A percentile compares a stretch with the other conserved stretches of the same genome.
phyloP scores from a whole-genome alignment of 2,797 vertebrate species.

The Loris lydekkerianus region DNA sequence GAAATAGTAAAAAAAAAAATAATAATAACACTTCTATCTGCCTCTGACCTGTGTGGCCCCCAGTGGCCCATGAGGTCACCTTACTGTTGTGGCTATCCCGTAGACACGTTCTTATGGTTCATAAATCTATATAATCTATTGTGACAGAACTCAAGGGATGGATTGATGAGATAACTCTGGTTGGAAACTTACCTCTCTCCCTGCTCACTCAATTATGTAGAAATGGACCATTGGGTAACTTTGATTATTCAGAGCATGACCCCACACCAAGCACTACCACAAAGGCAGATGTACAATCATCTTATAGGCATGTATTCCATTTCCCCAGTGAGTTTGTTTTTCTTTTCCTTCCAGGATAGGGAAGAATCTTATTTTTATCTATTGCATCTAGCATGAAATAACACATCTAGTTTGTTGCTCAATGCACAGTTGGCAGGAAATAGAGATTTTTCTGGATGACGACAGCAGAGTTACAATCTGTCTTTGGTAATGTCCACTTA shows the following conservation, averaged over 20 bases:
- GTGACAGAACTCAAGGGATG: neutral
- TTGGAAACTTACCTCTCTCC: slow-evolving; percentile 28
- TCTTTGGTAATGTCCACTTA: neutral
- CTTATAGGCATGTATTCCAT: neutral
- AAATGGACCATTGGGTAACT: neutral
- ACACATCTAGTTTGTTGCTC: neutral
- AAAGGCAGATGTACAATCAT: neutral
- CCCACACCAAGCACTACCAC: neutral
- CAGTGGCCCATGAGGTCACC: slow-evolving; percentile 48
- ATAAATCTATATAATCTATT: neutral
- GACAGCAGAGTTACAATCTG: neutral
- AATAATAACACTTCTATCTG: neutral
- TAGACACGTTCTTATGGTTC: neutral
- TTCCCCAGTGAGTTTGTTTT: neutral
- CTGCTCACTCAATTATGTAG: neutral
- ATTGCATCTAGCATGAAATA: neutral
- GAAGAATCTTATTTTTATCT: slow-evolving; percentile 31
- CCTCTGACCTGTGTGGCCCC: neutral
- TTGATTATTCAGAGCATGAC: neutral
- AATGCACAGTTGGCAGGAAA: neutral
- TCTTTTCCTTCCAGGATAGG: neutral
- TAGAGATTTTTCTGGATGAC: neutral
- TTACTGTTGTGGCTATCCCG: neutral
- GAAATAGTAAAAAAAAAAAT: neutral
- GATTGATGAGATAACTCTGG: neutral